Base-by-base conservation (phyloP, 1,140 invertebrate genomes). In the Brachionus koreanus region DNA sequence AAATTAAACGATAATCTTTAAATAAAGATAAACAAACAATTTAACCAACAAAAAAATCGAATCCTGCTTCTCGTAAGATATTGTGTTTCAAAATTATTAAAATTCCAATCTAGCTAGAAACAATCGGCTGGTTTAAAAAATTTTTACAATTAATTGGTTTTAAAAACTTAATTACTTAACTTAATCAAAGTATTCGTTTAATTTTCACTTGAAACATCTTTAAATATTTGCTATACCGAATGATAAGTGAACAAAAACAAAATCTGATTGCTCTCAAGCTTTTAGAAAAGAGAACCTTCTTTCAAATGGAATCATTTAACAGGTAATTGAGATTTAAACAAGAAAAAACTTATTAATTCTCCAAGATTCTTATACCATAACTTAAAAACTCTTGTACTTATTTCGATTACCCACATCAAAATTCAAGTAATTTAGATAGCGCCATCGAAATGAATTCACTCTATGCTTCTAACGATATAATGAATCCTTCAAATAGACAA, bases 361-460 rank as follows among this genome's bases (percentile, higher is more conserved):
- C 5, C 37, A 57, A 57, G 49, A 57, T 69, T 37, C 37, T 39
- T 37, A 69, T 19, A 39, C 33, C 16, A 39, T 23, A 39, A 69
- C 65, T 69, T 39, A 19, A 69, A 42, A 37, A 57, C 35, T 69
- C 65, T 69, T 69, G 37, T 69, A 69, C 65, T 69, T 69, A 69
- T 69, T 69, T 69, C 65, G 65, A 69, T 69, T 69, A 33, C 35
- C 37, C 37, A 33, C 33, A 69, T 69, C 12, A 69, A 33, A 69
- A 13, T 19, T 69, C 35, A 69, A 69, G 65, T 69, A 69, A 39
- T 65, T 69, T 13, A 57, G 33, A 69, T 39, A n/a, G 33, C 16
- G 12, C 4, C 16, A 37, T 69, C 65, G 39, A 69, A 16, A 69
- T 69, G 65, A 69, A 69, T 69, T 16, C 65, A 19, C 16, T 39